These are phyloP conservation scores for Dromius quadrimaculatus DNA, from an alignment of 2,888 invertebrate genomes.

Conservation along the genomic window DNA sequence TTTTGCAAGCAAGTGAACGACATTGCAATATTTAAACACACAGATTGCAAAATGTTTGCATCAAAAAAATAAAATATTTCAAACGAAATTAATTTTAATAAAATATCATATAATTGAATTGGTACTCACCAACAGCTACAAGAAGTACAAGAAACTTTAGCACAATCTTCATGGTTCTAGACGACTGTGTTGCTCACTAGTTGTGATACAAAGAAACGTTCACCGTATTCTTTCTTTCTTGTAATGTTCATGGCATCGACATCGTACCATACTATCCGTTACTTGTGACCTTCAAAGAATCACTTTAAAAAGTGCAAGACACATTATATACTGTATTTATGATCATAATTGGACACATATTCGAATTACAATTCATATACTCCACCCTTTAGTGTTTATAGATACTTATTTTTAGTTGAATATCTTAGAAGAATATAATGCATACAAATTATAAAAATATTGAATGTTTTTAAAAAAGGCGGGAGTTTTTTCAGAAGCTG, in stretches of 20 bases:
- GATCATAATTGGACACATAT: too few species aligned
- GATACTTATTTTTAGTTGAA: too few species aligned
- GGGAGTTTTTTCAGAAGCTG: background rate
- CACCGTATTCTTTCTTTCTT: constrained; percentile 36
- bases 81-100: background rate
- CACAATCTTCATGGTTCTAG: constrained; percentile 26
- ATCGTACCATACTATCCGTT: constrained; percentile 32
- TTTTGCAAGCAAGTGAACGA: background rate
- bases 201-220: constrained; percentile 41
- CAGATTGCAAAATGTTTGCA: background rate
- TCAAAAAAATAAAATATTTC: background rate
- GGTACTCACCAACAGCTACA: constrained; percentile 36
- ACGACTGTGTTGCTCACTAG: constrained; percentile 36
- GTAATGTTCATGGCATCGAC: background rate
- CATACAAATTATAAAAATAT: too few species aligned
- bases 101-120: background rate
- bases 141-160: constrained; percentile 24
- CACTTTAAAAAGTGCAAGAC: background rate
- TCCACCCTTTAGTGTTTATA: too few species aligned
- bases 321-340: too few species aligned
- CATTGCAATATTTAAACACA: background rate
- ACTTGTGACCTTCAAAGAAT: constrained; percentile 26
- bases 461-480: too few species aligned
- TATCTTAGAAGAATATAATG: too few species aligned
- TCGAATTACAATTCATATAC: too few species aligned